A percentile compares a stretch with the other conserved stretches of the same genome.
These are phyloP conservation scores for Drosophila tsacasi DNA, from an alignment of 1,140 invertebrate species.

Conservation along the genomic window DNA sequence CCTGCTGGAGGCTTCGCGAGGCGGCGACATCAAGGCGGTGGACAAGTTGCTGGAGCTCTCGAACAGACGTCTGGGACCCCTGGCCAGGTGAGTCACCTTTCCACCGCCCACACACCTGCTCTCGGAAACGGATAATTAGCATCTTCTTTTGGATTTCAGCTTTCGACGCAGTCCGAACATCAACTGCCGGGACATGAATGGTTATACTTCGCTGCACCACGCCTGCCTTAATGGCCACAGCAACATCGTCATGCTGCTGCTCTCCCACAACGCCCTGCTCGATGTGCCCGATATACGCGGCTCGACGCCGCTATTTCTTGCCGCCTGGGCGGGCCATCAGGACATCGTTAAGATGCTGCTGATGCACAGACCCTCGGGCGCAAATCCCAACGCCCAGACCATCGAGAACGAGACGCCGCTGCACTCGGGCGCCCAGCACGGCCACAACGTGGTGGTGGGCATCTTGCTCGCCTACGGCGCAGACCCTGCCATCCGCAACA, in stretches of 20 bases:
- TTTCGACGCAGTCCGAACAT: slow-evolving; percentile 94
- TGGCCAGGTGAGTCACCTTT: slow-evolving; percentile 90
- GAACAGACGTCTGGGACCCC: slow-evolving; percentile 95
- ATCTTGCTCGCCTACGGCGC: slow-evolving; percentile 94
- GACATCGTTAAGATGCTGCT: slow-evolving; percentile 93
- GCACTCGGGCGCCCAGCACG: slow-evolving; percentile 97
- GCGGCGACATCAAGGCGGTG: slow-evolving; percentile 94
- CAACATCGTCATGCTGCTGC: slow-evolving; percentile 93
- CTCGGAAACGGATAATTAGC: background rate
- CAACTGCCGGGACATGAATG: slow-evolving; percentile 96
- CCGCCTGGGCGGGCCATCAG: slow-evolving; percentile 94
- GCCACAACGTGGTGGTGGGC: slow-evolving; percentile 94
- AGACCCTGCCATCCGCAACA: slow-evolving; percentile 95
- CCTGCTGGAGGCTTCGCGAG: slow-evolving; percentile 96
- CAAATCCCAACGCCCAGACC: slow-evolving; percentile 95
- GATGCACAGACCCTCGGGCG: slow-evolving; percentile 89
- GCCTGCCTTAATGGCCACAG: slow-evolving; percentile 96
- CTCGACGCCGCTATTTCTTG: slow-evolving; percentile 94
- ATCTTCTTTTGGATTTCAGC: slow-evolving; percentile 86
- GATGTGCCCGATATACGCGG: slow-evolving; percentile 94
- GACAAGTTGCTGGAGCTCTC: slow-evolving; percentile 95
- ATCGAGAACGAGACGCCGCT: slow-evolving; percentile 96
- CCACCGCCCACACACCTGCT: background rate
- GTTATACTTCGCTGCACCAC: slow-evolving; percentile 97
- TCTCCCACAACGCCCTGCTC: slow-evolving; percentile 94